Conservation (phyloP, 1,140 invertebrate species). For the Eupristina koningsbergeri region DNA sequence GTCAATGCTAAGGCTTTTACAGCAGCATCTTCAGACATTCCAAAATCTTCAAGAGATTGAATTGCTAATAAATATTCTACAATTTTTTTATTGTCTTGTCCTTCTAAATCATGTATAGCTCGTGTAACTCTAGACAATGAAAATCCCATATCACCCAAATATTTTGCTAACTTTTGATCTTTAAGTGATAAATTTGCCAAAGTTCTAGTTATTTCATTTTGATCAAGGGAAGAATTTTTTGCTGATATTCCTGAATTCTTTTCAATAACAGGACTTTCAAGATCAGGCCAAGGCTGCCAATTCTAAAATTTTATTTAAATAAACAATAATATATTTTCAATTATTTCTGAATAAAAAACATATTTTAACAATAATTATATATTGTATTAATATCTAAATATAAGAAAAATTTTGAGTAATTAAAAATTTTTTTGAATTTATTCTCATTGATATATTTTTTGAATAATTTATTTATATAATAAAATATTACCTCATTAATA, state of each 20-base stretch:
- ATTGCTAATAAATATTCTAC: slow-evolving; percentile 70
- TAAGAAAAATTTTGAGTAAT: neutral
- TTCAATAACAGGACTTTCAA: slow-evolving; percentile 59
- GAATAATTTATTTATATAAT: slow-evolving; percentile 20
- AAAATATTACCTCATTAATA: slow-evolving; percentile 68
- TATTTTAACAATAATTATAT: neutral
- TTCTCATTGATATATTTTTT: neutral
- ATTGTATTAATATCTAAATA: neutral
- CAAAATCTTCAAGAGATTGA: slow-evolving; percentile 78
- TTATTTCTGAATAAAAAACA: neutral
- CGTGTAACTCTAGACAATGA: slow-evolving; percentile 82
- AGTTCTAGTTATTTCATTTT: slow-evolving; percentile 56
- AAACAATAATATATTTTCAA: too few species aligned
- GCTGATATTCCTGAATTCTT: slow-evolving; percentile 47
- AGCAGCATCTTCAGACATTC: slow-evolving; percentile 79
- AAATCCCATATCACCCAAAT: slow-evolving; percentile 89
- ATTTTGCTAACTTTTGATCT: slow-evolving; percentile 79
- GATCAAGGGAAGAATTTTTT: slow-evolving; percentile 48
- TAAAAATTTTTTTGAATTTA: neutral
- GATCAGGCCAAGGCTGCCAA: slow-evolving; percentile 67
- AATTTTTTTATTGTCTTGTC: slow-evolving; percentile 88
- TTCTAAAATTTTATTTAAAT: slow-evolving; percentile 60
- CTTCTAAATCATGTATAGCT: slow-evolving; percentile 81
- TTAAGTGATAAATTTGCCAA: slow-evolving; percentile 66
- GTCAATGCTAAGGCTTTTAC: slow-evolving; percentile 73